A percentile compares a stretch with the other conserved stretches of the same genome.
phyloP scores from a whole-genome alignment of 2,888 invertebrate genomes.

The Pteria penguin region DNA sequence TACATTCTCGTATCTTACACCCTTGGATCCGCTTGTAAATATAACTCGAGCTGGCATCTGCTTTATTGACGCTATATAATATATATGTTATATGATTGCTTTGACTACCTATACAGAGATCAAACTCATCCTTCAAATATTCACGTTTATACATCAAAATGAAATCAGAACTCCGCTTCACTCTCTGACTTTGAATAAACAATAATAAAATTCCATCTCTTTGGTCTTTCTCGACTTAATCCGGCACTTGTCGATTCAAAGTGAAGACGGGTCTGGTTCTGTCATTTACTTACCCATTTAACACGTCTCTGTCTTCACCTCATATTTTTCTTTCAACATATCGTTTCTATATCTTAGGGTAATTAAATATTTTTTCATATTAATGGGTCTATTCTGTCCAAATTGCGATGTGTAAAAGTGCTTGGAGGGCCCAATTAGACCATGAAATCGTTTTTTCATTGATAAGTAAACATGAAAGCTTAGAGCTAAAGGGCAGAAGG shows the following conservation, averaged over 20 bases:
- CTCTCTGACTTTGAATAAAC: neutral
- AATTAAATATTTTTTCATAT: neutral
- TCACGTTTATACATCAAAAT: too few species aligned
- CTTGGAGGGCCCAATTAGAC: constrained; percentile 30
- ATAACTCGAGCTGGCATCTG: too few species aligned
- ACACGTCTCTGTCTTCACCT: neutral
- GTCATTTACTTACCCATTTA: neutral
- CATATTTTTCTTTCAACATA: neutral
- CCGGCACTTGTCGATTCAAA: too few species aligned
- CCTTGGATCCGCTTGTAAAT: too few species aligned
- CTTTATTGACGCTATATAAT: too few species aligned
- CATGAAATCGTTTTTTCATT: constrained; percentile 37
- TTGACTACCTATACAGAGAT: too few species aligned
- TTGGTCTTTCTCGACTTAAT: too few species aligned
- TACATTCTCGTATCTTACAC: too few species aligned
- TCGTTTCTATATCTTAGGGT: neutral
- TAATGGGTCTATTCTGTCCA: neutral
- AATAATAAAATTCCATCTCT: neutral
- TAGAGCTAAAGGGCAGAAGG: neutral
- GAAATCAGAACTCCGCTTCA: too few species aligned
- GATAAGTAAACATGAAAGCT: constrained; percentile 30
- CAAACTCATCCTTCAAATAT: too few species aligned
- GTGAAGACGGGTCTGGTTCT: neutral
- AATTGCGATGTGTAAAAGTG: too few species aligned
- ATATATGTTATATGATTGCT: too few species aligned